Percentiles rank a stretch among this genome's conserved stretches.
phyloP scores from a whole-genome alignment of 2,797 vertebrate genomes.

The Lithobates sylvaticus region DNA sequence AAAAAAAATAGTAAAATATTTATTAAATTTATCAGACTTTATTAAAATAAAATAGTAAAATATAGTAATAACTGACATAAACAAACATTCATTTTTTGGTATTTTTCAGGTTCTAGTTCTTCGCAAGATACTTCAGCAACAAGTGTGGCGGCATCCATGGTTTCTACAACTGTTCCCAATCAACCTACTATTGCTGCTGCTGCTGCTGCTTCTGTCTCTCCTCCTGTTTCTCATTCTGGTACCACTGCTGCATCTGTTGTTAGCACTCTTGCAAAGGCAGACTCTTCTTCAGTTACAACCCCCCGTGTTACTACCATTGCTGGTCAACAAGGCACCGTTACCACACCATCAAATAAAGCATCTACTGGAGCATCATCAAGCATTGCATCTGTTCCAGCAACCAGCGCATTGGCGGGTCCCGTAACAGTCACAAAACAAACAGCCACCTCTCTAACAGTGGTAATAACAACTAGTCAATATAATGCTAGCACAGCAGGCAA shows the following conservation, averaged over 20 bases:
- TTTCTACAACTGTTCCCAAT: not conserved
- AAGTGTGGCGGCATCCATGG: no score
- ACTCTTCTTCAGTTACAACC: not conserved
- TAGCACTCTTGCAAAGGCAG: not conserved
- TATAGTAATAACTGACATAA: not conserved
- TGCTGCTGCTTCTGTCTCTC: not conserved
- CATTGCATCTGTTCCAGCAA: not conserved
- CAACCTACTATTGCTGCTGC: not conserved
- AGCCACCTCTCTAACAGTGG: not conserved
- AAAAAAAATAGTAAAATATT: not conserved
- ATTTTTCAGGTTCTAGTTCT: constrained; percentile 26
- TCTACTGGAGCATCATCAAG: not conserved
- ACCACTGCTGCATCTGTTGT: not conserved
- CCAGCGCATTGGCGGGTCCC: not conserved
- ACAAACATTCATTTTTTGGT: not conserved
- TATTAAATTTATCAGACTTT: no score
- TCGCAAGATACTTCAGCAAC: not conserved
- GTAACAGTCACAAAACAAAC: not conserved
- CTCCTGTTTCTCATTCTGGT: not conserved
- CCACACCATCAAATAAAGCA: not conserved
- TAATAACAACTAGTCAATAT: no score
- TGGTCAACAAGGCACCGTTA: not conserved
- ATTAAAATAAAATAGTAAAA: not conserved
- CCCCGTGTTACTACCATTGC: not conserved
- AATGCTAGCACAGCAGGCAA: not conserved